Conservation (phyloP, 1,140 invertebrate genomes). For the Microplitis demolitor region DNA sequence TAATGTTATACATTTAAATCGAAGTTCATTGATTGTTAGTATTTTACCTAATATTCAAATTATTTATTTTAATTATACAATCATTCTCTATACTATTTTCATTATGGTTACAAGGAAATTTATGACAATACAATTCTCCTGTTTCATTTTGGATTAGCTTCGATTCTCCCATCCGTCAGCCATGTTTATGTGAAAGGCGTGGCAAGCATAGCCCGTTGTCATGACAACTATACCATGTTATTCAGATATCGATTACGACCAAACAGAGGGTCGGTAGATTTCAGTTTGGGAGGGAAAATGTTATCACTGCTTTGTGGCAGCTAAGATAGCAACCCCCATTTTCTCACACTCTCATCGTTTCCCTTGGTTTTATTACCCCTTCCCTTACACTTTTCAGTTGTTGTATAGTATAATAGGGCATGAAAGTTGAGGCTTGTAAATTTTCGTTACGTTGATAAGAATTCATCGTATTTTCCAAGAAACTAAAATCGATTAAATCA, state of each 20-base stretch:
- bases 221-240: conserved; percentile 45
- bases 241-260: conserved; percentile 58
- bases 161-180: conserved; percentile 23
- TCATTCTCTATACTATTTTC: too few relatives aligned
- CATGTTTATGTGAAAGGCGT: conserved; percentile 32
- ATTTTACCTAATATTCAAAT: too few relatives aligned
- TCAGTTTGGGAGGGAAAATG: conserved; percentile 62
- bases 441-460: too few relatives aligned
- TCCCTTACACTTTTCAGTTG: background rate
- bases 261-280: conserved; percentile 58
- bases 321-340: conserved; percentile 59
- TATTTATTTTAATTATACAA: too few relatives aligned
- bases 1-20: too few relatives aligned
- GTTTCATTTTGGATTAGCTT: background rate
- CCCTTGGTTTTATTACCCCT: background rate
- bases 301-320: conserved; percentile 63
- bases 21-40: too few relatives aligned
- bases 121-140: conserved; percentile 6
- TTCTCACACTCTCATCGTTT: conserved; percentile 26
- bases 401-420: too few relatives aligned
- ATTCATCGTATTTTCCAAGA: too few relatives aligned
- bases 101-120: background rate
- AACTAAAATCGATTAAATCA: too few relatives aligned
- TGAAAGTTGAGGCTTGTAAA: too few relatives aligned
- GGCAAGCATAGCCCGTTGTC: conserved; percentile 22